A percentile compares a stretch with the other conserved stretches of the same genome.
These are phyloP conservation scores for Dipodomys spectabilis DNA, from an alignment of 2,113 vertebrate genomes.

Conservation along the genomic window DNA sequence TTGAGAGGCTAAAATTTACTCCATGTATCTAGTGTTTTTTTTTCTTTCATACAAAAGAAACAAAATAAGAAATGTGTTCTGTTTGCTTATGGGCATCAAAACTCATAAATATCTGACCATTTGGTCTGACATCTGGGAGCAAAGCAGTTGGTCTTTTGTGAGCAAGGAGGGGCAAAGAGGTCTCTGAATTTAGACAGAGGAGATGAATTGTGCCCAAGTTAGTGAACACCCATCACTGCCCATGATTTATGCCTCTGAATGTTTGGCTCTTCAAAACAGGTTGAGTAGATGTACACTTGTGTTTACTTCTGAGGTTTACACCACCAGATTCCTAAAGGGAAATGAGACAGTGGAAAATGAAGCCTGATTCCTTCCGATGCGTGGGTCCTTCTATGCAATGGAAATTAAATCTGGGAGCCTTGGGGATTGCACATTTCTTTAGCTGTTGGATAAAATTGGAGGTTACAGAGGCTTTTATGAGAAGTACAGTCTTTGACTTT, in stretches of 20 bases:
- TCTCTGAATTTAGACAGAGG: conserved; percentile 6
- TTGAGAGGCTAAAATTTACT: neutral
- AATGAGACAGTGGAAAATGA: conserved; percentile 26
- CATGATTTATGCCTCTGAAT: conserved; percentile 25
- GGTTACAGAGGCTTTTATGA: conserved; percentile 65
- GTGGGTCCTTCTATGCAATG: conserved; percentile 51
- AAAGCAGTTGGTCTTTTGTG: neutral
- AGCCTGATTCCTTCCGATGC: conserved; percentile 62
- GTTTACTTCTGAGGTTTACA: conserved; percentile 70
- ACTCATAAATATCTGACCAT: neutral
- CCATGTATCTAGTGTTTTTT: neutral
- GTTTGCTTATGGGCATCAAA: conserved; percentile 1
- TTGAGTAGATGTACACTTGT: conserved; percentile 50
- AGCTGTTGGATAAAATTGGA: conserved; percentile 72
- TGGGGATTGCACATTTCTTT: conserved; percentile 60
- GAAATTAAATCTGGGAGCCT: conserved; percentile 52
- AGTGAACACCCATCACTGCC: neutral
- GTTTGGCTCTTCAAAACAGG: conserved; percentile 47
- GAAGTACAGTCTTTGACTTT: conserved; percentile 68
- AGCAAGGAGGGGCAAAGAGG: neutral
- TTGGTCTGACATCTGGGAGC: neutral
- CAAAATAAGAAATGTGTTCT: neutral
- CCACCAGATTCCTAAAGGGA: conserved; percentile 55
- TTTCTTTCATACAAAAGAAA: neutral
- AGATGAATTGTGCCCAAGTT: conserved; percentile 8